Evolutionary conservation across 2,113 vertebrate species (phyloP), one percentile per base, ranked within the genome.

Genomic region (Pao palembangensis): DNA sequence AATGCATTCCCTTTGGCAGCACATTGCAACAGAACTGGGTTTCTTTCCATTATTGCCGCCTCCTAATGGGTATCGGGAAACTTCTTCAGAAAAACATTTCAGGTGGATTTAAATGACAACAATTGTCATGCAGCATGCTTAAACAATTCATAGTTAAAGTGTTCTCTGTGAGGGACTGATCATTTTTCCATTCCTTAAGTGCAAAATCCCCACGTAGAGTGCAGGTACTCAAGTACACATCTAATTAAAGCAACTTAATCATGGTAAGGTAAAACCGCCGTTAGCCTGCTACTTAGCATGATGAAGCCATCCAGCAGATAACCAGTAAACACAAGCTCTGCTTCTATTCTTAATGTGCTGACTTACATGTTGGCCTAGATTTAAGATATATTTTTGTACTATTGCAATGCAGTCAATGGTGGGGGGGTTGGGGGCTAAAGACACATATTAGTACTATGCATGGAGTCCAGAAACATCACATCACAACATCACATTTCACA

Each of bases 251-350:
- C 38, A 17, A 18, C 11, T 21, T 11, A 51, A 69, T 64, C 48
- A 50, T 38, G 8, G 34, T 38, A 1, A 38, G 11, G 34, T 11
- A 38, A 38, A 38, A 12, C 34, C 1, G 48, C 20, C 20, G 42
- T 19, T 71, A 42, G 12, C 20, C 18, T 17, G 8, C 54, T 62
- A 49, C 72, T 78, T 76, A 78, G 15, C 15, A 34, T 69, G 55
- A 80, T 73, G 55, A 81, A 79, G 21, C 42, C 57, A 3, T n/a
- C 48, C 69, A 76, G 76, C 59, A 78, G 43, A 61, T 50, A 63
- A 53, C 75, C 64, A 81, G 76, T 74, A 69, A 69, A 74, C 51
- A 69, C 58, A 59, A 70, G 48, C 51, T 78, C 48, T 69, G 65
- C 76, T 78, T 23, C 21, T 3, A 23, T 59, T 60, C 41, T 34